These are phyloP conservation scores for Martes martes DNA, from an alignment of 2,113 vertebrate genomes.

Conservation along the genomic window DNA sequence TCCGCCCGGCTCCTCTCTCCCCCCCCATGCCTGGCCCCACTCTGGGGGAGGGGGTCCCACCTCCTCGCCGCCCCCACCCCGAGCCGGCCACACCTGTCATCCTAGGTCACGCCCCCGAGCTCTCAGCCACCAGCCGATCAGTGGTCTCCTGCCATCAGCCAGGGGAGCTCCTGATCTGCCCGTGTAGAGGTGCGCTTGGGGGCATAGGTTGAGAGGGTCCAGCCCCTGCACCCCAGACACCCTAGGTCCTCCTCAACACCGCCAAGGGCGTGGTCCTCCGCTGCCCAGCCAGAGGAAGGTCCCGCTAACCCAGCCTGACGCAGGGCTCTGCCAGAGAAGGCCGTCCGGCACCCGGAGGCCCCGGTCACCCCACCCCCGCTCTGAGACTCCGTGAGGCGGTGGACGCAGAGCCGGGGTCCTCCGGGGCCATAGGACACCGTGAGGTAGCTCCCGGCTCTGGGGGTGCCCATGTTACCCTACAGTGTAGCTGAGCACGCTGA, in stretches of 20 bases:
- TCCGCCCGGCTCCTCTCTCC: neutral
- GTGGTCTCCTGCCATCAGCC: neutral
- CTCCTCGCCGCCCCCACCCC: neutral
- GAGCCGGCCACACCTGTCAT: no score
- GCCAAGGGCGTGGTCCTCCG: neutral
- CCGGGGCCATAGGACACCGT: rapidly evolving
- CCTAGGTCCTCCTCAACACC: neutral
- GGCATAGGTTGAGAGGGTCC: neutral
- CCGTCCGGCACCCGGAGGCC: no score
- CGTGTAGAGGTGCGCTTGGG: neutral
- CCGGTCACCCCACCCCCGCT: no score
- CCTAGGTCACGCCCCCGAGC: rapidly evolving
- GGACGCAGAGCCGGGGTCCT: neutral
- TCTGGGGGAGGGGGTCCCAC: neutral
- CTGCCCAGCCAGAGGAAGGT: neutral
- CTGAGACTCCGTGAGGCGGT: neutral
- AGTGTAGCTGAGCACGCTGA: rapidly evolving
- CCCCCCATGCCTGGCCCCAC: no score
- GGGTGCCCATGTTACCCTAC: neutral
- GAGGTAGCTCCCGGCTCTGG: neutral
- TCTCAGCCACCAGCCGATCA: neutral
- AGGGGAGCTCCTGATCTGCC: neutral
- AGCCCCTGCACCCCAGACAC: neutral
- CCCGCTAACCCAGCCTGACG: neutral
- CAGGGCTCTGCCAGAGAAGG: neutral